phyloP scores from a whole-genome alignment of 2,888 invertebrate genomes.

The Belgica antarctica region DNA sequence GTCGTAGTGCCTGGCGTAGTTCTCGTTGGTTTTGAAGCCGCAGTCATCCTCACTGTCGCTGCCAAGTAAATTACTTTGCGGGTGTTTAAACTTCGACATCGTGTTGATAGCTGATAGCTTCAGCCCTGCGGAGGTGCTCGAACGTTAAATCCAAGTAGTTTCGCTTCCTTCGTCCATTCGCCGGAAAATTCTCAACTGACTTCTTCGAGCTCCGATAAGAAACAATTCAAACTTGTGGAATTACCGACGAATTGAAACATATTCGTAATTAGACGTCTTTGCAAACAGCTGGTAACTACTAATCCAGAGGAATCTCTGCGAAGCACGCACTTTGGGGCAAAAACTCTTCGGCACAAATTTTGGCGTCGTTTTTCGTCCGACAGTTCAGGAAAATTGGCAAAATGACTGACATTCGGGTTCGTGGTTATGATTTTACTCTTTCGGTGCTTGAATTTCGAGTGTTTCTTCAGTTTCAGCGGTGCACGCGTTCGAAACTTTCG shows the following conservation, averaged over 20 bases:
- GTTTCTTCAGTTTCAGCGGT: too few relatives aligned
- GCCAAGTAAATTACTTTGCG: neutral
- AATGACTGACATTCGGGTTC: conserved; percentile 18
- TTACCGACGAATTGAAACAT: too few relatives aligned
- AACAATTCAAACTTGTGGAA: neutral
- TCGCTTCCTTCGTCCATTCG: neutral
- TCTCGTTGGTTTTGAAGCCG: conserved; percentile 67
- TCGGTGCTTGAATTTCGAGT: too few relatives aligned
- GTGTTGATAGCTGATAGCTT: too few relatives aligned
- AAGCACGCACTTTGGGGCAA: neutral
- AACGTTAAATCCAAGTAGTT: neutral
- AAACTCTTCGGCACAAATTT: neutral
- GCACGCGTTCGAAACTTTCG: too few relatives aligned
- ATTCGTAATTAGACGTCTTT: too few relatives aligned
- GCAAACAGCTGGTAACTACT: neutral
- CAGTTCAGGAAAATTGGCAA: neutral
- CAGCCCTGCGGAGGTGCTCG: neutral
- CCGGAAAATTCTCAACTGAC: neutral
- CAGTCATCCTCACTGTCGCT: conserved; percentile 55
- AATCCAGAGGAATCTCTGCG: too few relatives aligned
- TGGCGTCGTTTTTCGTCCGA: neutral
- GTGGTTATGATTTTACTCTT: neutral
- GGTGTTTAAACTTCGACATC: conserved; percentile 9
- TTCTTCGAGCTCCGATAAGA: neutral
- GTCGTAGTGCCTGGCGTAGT: conserved; percentile 82